Percentiles rank a stretch among this genome's conserved stretches.
These are phyloP conservation scores for Macrophya annulata DNA, from an alignment of 2,888 invertebrate genomes.

Conservation along the genomic window DNA sequence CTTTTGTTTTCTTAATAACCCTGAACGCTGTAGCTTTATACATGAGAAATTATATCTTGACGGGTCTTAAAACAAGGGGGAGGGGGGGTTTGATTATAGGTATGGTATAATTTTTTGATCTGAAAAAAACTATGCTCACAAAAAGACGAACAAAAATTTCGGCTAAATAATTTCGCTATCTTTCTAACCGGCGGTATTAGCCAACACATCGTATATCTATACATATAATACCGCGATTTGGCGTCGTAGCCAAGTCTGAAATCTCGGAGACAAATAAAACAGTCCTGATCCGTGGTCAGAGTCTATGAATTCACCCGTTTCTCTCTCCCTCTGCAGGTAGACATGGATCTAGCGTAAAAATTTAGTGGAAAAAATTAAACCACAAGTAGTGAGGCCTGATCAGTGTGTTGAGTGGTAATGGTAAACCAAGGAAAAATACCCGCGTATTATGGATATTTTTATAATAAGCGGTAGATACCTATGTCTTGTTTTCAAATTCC, in stretches of 20 bases:
- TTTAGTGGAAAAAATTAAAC: background rate
- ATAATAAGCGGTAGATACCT: background rate
- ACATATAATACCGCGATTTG: conserved; percentile 33
- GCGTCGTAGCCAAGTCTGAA: conserved; percentile 45
- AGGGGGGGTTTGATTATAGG: background rate
- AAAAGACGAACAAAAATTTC: conserved; percentile 1
- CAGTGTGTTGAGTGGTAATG: background rate
- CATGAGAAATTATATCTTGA: background rate
- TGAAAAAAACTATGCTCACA: background rate
- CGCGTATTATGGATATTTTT: background rate
- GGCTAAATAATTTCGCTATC: conserved; percentile 25
- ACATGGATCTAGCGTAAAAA: background rate
- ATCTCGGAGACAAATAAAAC: conserved; percentile 32
- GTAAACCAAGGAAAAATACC: background rate
- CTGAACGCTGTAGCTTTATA: background rate
- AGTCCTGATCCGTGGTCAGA: conserved; percentile 25
- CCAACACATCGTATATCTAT: background rate
- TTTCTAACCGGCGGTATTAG: background rate
- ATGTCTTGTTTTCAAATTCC: background rate
- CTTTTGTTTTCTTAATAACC: background rate
- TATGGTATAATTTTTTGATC: background rate
- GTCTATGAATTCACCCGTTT: background rate
- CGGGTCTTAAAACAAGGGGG: background rate
- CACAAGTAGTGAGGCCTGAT: background rate
- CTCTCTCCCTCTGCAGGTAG: background rate